Conservation (phyloP, 2,113 vertebrate species). For the Pteruthius melanotis region DNA sequence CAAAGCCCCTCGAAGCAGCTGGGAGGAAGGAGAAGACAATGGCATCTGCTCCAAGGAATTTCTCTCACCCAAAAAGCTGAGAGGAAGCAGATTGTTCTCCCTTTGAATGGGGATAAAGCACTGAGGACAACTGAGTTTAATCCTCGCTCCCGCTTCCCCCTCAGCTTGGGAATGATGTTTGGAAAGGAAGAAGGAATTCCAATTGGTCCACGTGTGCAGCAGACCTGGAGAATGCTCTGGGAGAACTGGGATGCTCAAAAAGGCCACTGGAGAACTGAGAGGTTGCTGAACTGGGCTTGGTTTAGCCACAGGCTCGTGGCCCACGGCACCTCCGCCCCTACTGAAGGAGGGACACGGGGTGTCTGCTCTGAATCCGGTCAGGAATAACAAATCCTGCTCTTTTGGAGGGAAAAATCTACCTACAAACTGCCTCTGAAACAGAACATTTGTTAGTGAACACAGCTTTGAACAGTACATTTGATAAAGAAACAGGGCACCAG, state of each 20-base stretch:
- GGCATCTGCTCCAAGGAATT: constrained; percentile 16
- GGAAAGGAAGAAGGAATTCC: background rate
- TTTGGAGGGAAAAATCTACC: background rate
- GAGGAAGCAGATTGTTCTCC: constrained; percentile 30
- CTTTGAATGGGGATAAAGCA: background rate
- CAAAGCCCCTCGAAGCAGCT: constrained; percentile 20
- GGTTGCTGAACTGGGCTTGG: background rate
- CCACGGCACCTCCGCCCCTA: background rate
- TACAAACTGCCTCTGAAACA: background rate
- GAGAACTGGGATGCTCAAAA: background rate
- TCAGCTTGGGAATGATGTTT: background rate
- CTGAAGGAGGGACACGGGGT: fast-evolving
- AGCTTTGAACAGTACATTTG: background rate
- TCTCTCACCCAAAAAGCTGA: constrained; percentile 29
- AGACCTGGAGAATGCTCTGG: background rate
- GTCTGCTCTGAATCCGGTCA: background rate
- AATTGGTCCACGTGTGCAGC: background rate
- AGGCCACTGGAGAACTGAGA: background rate
- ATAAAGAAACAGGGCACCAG: background rate
- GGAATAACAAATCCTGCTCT: background rate
- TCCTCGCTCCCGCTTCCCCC: background rate
- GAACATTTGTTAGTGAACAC: background rate
- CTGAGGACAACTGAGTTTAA: background rate
- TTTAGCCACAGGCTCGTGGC: background rate
- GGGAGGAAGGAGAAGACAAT: constrained; percentile 44